Evolutionary conservation across 2,797 vertebrate species (phyloP).

Genomic region (Anguilla megastoma): DNA sequence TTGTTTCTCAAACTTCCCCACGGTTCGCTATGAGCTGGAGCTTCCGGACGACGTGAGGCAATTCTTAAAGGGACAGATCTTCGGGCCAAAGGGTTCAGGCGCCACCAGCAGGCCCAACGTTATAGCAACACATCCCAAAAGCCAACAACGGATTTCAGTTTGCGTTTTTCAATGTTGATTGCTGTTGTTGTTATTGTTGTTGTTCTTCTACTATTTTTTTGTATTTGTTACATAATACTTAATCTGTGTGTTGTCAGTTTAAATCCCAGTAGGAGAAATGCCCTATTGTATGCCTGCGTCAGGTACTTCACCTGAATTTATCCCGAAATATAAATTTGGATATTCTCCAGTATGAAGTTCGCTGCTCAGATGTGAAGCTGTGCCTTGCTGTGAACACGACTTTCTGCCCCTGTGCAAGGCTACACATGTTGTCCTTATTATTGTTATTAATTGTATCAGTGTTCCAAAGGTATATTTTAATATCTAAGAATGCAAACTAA

Average conservation of each 20-base stretch:
- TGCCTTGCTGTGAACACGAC: neutral
- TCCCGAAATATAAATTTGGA: neutral
- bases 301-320: neutral
- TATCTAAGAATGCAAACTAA: neutral
- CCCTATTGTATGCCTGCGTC: neutral
- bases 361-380: no score
- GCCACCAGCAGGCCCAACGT: conserved; percentile 39
- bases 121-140: conserved; percentile 39
- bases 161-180: neutral
- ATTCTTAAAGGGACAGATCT: conserved; percentile 34
- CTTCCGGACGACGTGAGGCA: conserved; percentile 23
- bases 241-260: neutral
- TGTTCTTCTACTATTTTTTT: neutral
- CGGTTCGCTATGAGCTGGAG: conserved; percentile 17
- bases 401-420: no score
- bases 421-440: neutral
- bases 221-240: neutral
- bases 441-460: neutral
- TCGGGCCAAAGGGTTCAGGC: conserved; percentile 5
- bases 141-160: neutral
- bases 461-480: neutral
- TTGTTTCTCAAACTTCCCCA: conserved; percentile 40
- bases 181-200: neutral
- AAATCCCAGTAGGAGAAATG: neutral
- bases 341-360: neutral